phyloP scores from a whole-genome alignment of 2,113 vertebrate species.

The Chiloscyllium plagiosum region DNA sequence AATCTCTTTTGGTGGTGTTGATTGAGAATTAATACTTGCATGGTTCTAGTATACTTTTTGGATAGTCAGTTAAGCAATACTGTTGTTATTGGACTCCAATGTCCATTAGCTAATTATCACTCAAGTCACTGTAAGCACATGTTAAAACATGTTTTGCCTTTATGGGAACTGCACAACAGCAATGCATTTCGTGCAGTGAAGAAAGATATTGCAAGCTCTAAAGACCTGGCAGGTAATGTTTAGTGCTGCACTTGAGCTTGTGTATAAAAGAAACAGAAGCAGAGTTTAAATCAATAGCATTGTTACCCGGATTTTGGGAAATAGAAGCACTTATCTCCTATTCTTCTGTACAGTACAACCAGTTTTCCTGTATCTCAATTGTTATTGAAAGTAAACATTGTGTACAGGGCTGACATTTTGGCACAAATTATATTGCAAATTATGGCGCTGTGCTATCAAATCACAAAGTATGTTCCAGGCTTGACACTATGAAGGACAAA shows the following conservation, averaged over 20 bases:
- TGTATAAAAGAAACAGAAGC: background rate
- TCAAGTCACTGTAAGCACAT: background rate
- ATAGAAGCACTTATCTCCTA: background rate
- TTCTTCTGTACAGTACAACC: background rate
- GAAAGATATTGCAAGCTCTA: background rate
- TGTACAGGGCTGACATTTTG: background rate
- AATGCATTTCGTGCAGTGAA: background rate
- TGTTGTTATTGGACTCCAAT: too few species aligned
- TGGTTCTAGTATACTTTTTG: background rate
- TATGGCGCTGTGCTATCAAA: background rate
- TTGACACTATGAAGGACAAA: too few species aligned
- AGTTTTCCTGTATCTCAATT: background rate
- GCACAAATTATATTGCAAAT: background rate
- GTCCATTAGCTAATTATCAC: background rate
- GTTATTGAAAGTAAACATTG: background rate
- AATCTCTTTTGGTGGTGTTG: background rate
- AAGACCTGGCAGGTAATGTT: background rate
- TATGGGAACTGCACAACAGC: background rate
- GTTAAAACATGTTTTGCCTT: background rate
- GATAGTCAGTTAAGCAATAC: background rate
- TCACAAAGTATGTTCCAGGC: background rate
- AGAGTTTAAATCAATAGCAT: background rate
- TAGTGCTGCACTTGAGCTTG: background rate
- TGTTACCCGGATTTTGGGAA: background rate
- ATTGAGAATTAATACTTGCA: background rate